Percentiles rank a stretch among this genome's conserved stretches.
phyloP scores from a whole-genome alignment of 2,888 invertebrate genomes.

The Meteorus colon region DNA sequence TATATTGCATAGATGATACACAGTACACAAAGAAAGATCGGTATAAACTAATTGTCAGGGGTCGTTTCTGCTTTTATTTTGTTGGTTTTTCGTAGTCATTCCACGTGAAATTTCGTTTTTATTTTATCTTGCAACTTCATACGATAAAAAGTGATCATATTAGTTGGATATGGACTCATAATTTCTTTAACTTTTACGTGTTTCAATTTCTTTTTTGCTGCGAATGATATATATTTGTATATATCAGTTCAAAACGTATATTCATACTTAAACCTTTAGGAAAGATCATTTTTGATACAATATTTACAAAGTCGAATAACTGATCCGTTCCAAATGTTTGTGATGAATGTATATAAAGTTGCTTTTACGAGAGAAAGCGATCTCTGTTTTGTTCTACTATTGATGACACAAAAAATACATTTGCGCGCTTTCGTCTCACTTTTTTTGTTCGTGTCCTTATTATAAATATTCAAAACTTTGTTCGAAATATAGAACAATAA shows the following conservation, averaged over 20 bases:
- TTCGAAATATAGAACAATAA: background rate
- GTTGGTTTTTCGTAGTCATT: slow-evolving; percentile 32
- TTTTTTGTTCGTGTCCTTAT: background rate
- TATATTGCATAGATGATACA: slow-evolving; percentile 62
- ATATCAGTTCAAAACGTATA: slow-evolving; percentile 1
- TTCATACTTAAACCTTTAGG: slow-evolving; percentile 48
- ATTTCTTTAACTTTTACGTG: slow-evolving; percentile 47
- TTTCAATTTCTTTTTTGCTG: slow-evolving; percentile 40
- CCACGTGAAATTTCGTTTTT: slow-evolving; percentile 44
- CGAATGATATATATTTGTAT: slow-evolving; percentile 26
- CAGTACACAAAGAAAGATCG: slow-evolving; percentile 63
- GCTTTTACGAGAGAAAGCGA: background rate
- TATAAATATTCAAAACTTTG: background rate
- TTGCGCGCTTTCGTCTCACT: background rate
- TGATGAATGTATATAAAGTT: background rate
- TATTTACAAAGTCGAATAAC: slow-evolving; percentile 49
- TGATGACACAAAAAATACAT: background rate
- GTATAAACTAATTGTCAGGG: slow-evolving; percentile 54
- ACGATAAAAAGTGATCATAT: slow-evolving; percentile 43
- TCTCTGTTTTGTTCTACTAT: background rate
- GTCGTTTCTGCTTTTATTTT: slow-evolving; percentile 31
- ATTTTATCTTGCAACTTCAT: slow-evolving; percentile 44
- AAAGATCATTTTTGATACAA: slow-evolving; percentile 50
- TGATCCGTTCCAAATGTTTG: slow-evolving; percentile 23
- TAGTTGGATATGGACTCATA: slow-evolving; percentile 49